phyloP scores from a whole-genome alignment of 1,140 invertebrate species.

The Oedothorax gibbosus region DNA sequence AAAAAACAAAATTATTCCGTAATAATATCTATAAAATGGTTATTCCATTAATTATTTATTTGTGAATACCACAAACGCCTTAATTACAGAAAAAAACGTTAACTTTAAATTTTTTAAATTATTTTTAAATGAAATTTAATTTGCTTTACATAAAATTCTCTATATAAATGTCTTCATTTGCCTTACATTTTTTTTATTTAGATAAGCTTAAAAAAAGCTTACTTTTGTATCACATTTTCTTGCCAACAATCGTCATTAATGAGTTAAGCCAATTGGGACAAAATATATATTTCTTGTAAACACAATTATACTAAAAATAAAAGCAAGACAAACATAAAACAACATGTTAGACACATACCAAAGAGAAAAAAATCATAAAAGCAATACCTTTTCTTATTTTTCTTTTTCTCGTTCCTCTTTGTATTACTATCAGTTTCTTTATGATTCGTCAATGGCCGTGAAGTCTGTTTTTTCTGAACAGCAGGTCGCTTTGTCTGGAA shows the following conservation, averaged over 20 bases:
- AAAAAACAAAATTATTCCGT: too few relatives aligned
- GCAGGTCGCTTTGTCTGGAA: slow-evolving; percentile 5
- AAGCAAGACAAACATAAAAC: not conserved
- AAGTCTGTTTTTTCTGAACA: not conserved
- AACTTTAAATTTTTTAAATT: too few relatives aligned
- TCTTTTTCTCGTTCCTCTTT: slow-evolving; percentile 15
- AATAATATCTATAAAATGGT: too few relatives aligned
- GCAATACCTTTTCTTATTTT: slow-evolving; percentile 26
- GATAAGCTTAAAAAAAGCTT: too few relatives aligned
- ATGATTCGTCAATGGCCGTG: not conserved
- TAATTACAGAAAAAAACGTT: too few relatives aligned
- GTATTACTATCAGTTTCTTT: not conserved
- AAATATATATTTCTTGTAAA: not conserved
- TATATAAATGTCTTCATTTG: too few relatives aligned
- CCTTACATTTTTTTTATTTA: not conserved
- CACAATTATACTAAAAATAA: not conserved
- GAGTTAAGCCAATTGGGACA: not conserved
- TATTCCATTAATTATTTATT: too few relatives aligned
- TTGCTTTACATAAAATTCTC: too few relatives aligned
- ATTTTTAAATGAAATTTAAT: too few relatives aligned
- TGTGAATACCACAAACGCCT: too few relatives aligned
- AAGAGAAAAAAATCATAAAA: too few relatives aligned
- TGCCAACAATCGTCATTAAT: not conserved
- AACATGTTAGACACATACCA: not conserved
- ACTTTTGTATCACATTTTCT: too few relatives aligned